phyloP scores from a whole-genome alignment of 2,888 invertebrate genomes.

The Slavum lentiscoides region DNA sequence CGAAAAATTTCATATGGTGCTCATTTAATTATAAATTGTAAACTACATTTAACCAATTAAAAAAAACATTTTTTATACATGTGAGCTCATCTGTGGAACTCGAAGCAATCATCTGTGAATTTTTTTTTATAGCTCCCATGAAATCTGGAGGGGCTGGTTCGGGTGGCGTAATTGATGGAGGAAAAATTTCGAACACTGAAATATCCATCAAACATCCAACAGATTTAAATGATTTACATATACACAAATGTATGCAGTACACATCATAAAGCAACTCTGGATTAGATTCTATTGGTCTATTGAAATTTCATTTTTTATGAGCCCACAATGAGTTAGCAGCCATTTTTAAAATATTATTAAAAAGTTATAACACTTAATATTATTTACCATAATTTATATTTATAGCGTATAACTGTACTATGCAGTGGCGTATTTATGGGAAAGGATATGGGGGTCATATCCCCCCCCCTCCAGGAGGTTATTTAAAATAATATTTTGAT shows the following conservation, averaged over 20 bases:
- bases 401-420: too few relatives aligned
- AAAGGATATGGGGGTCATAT: too few relatives aligned
- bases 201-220: slow-evolving; percentile 28
- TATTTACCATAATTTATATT: too few relatives aligned
- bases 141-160: slow-evolving; percentile 84
- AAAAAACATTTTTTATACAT: slow-evolving; percentile 61
- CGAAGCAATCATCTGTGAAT: slow-evolving; percentile 58
- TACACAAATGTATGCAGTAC: slow-evolving; percentile 25
- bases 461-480: too few relatives aligned
- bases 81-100: slow-evolving; percentile 69
- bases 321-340: too few relatives aligned
- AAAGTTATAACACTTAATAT: too few relatives aligned
- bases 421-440: too few relatives aligned
- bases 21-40: slow-evolving; percentile 12
- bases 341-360: too few relatives aligned
- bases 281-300: too few relatives aligned
- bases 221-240: background rate
- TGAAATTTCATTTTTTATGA: too few relatives aligned
- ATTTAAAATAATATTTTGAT: too few relatives aligned
- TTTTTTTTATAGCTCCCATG: slow-evolving; percentile 61
- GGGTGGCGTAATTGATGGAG: slow-evolving; percentile 81
- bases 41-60: background rate
- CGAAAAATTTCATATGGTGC: slow-evolving; percentile 13
- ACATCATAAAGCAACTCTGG: too few relatives aligned
- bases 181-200: slow-evolving; percentile 79